Evolutionary conservation across 2,888 invertebrate species (phyloP).

Genomic region (Pandemis corylana): DNA sequence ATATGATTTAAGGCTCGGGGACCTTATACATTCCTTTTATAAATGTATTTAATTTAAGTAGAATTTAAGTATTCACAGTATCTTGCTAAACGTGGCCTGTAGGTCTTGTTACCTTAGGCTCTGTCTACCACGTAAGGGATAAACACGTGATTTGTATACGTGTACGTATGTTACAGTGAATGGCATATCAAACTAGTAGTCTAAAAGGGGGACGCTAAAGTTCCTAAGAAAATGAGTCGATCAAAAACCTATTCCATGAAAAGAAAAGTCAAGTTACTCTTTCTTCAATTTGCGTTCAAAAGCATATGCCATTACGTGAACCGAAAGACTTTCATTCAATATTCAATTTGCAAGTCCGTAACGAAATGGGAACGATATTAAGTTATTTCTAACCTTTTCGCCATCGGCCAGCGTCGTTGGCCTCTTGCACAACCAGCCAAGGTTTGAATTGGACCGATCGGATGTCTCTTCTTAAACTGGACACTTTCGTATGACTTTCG

Average conservation of each 20-base stretch:
- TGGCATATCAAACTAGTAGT: neutral
- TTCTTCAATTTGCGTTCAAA: conserved; percentile 9
- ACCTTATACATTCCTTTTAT: too few relatives aligned
- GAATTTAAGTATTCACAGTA: too few relatives aligned
- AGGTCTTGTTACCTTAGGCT: too few relatives aligned
- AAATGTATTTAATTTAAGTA: too few relatives aligned
- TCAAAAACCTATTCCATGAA: neutral
- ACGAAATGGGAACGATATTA: conserved; percentile 39
- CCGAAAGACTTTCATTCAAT: conserved; percentile 28
- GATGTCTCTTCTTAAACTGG: conserved; percentile 9
- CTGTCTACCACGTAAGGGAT: too few relatives aligned
- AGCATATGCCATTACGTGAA: conserved; percentile 9
- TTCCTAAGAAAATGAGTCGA: neutral
- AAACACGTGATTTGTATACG: too few relatives aligned
- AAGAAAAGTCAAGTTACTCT: neutral
- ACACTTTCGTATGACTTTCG: conserved; percentile 33
- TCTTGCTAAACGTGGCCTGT: too few relatives aligned
- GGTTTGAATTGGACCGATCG: neutral
- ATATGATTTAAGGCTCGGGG: too few relatives aligned
- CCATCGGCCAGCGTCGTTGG: conserved; percentile 19
- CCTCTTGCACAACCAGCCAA: neutral
- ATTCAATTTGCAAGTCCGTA: conserved; percentile 41
- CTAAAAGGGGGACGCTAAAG: neutral
- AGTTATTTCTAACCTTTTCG: conserved; percentile 37
- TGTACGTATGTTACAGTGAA: too few relatives aligned